A percentile compares a stretch with the other conserved stretches of the same genome.
These are phyloP conservation scores for Candoia aspera DNA, from an alignment of 2,113 vertebrate genomes.

Conservation along the genomic window DNA sequence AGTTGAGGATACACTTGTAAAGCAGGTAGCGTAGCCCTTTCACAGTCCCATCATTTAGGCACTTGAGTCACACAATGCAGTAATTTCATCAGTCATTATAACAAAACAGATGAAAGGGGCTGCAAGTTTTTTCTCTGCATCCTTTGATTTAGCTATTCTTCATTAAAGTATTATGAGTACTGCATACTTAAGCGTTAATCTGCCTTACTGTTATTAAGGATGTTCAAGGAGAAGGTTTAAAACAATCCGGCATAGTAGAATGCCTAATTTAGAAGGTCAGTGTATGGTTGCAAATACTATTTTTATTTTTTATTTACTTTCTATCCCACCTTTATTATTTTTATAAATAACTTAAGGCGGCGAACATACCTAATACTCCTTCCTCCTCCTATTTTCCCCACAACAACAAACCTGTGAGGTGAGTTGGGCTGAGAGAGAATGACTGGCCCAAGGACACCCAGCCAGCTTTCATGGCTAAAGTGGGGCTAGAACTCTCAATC, in stretches of 20 bases:
- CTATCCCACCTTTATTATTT: no score
- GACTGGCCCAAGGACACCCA: no score
- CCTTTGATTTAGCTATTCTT: neutral
- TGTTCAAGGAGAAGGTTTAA: neutral
- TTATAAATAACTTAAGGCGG: no score
- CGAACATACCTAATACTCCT: no score
- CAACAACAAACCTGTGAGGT: no score
- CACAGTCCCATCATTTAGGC: neutral
- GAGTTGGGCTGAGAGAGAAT: no score
- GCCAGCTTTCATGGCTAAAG: no score
- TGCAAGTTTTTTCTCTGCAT: neutral
- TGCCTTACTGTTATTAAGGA: neutral
- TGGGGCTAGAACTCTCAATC: no score
- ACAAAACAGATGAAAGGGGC: neutral
- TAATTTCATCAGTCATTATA: neutral
- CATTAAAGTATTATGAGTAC: neutral
- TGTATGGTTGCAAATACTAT: rapidly evolving
- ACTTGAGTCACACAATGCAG: neutral
- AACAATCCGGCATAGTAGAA: neutral
- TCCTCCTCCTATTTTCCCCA: no score
- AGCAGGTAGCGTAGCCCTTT: neutral
- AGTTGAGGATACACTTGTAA: neutral
- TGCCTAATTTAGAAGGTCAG: neutral
- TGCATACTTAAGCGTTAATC: neutral
- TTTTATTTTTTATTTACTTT: no score